A percentile compares a stretch with the other conserved stretches of the same genome.
These are phyloP conservation scores for Microcebus tavaratra DNA, from an alignment of 2,113 vertebrate genomes.

Conservation along the genomic window DNA sequence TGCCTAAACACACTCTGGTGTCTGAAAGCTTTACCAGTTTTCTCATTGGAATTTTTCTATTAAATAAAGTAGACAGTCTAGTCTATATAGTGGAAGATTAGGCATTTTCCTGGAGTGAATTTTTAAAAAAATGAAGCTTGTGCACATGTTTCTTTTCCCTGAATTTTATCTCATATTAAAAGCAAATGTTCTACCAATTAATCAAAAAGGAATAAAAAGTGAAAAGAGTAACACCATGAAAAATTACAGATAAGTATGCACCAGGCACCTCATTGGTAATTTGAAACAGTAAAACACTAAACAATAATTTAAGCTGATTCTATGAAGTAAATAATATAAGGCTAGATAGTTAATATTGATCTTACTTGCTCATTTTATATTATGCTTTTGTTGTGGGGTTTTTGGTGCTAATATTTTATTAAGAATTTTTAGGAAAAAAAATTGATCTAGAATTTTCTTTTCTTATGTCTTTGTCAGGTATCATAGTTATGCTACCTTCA, in stretches of 20 bases:
- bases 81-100: background rate
- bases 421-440: background rate
- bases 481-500: background rate
- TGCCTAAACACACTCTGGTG: background rate
- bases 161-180: background rate
- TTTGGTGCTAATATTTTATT: background rate
- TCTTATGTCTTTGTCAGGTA: background rate
- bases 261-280: background rate
- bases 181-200: background rate
- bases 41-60: background rate
- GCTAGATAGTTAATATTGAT: background rate
- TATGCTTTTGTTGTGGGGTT: background rate
- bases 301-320: background rate
- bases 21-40: background rate
- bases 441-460: background rate
- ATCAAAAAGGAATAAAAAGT: background rate
- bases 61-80: background rate
- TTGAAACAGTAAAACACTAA: background rate
- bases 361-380: background rate
- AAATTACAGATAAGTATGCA: background rate
- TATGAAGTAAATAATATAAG: background rate
- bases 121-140: background rate
- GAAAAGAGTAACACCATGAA: background rate
- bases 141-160: background rate
- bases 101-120: background rate